These are phyloP conservation scores for Anseranas semipalmata DNA, from an alignment of 2,113 vertebrate species.

Conservation along the genomic window DNA sequence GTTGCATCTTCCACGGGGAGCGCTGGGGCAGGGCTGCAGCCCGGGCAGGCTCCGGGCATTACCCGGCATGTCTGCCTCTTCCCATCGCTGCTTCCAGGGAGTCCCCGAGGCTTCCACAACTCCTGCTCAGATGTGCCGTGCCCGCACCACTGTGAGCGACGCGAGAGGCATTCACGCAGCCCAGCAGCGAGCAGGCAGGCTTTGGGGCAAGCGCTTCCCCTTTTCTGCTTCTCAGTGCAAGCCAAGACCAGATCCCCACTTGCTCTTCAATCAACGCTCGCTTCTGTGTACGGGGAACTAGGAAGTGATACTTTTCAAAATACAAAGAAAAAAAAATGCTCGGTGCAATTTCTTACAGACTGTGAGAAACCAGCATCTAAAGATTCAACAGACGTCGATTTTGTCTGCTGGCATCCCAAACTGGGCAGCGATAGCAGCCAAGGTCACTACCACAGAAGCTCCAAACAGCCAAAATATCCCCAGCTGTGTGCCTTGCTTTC, in stretches of 20 bases:
- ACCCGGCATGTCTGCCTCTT: background rate
- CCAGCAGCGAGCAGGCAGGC: background rate
- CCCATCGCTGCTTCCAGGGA: background rate
- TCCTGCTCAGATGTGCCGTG: background rate
- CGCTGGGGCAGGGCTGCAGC: background rate
- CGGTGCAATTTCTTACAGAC: background rate
- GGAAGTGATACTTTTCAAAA: background rate
- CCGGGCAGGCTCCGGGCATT: background rate
- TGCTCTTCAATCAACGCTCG: background rate
- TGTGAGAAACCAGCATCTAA: too few relatives aligned
- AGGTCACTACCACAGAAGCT: background rate
- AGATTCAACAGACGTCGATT: accelerated
- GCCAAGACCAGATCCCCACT: background rate
- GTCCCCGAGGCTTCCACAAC: background rate
- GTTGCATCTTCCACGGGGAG: background rate
- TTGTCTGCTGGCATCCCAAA: background rate
- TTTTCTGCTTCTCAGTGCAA: background rate
- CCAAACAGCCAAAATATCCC: background rate
- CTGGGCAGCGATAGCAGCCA: background rate
- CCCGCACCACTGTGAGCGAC: background rate
- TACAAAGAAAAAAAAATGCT: accelerated
- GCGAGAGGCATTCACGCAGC: background rate
- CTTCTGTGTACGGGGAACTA: accelerated
- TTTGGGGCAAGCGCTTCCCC: background rate
- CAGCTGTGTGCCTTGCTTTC: background rate